A percentile compares a stretch with the other conserved stretches of the same genome.
Conservation (phyloP, 2,888 invertebrate genomes). For the Rambutsinella grinnellia region DNA sequence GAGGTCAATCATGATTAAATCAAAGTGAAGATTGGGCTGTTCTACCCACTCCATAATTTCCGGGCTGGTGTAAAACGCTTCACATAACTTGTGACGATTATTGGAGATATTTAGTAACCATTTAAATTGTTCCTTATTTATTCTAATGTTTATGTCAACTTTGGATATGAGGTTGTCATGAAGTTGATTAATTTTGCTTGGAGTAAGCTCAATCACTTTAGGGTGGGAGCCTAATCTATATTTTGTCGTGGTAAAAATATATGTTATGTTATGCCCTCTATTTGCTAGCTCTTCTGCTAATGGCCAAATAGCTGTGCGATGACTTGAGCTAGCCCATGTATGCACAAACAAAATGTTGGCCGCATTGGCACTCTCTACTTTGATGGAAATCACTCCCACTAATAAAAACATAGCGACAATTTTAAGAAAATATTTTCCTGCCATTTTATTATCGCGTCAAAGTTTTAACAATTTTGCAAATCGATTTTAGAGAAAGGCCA, state of each 20-base stretch:
- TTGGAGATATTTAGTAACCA: neutral
- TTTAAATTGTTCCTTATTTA: slow-evolving; percentile 1
- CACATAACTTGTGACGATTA: slow-evolving; percentile 1
- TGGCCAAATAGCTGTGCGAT: slow-evolving; percentile 9
- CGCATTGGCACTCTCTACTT: too few relatives aligned
- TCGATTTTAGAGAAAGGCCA: too few relatives aligned
- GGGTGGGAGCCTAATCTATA: slow-evolving; percentile 17
- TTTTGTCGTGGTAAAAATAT: slow-evolving; percentile 1
- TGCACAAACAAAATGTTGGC: slow-evolving; percentile 20
- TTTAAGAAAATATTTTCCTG: too few relatives aligned
- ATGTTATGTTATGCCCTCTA: slow-evolving; percentile 9
- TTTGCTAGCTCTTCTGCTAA: slow-evolving; percentile 4
- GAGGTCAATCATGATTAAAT: slow-evolving; percentile 21
- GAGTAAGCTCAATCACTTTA: slow-evolving; percentile 19
- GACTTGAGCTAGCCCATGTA: neutral
- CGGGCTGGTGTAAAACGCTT: slow-evolving; percentile 29
- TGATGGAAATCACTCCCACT: too few relatives aligned
- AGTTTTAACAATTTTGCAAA: too few relatives aligned
- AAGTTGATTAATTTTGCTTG: slow-evolving; percentile 7
- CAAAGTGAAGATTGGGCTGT: slow-evolving; percentile 8
- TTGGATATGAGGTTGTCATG: neutral
- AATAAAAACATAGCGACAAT: too few relatives aligned
- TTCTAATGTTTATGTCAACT: slow-evolving; percentile 27
- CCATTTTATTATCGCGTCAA: too few relatives aligned
- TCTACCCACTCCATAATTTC: slow-evolving; percentile 23